A percentile compares a stretch with the other conserved stretches of the same genome.
Evolutionary conservation across 1,140 invertebrate genomes (phyloP).

Genomic region (Panagrolaimus sp.): DNA sequence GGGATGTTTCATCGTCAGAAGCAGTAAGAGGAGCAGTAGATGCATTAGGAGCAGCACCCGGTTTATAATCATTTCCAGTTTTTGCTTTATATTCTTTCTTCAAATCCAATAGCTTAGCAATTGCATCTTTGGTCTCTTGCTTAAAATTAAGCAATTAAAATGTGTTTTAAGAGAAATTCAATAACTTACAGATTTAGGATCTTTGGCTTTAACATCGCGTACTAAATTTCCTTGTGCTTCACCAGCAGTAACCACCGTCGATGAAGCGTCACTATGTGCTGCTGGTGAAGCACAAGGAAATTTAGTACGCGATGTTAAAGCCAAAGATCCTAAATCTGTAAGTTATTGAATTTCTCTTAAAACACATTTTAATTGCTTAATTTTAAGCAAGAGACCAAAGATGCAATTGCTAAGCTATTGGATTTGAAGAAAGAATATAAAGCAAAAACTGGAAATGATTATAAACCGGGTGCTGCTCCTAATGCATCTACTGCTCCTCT

Average conservation of each 20-base stretch:
- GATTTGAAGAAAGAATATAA: slow-evolving; percentile 25
- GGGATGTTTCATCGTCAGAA: no score
- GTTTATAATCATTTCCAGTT: slow-evolving; percentile 34
- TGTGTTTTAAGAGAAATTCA: slow-evolving; percentile 25
- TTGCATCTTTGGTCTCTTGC: slow-evolving; percentile 17
- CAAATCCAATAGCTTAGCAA: slow-evolving; percentile 17
- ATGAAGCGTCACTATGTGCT: neutral
- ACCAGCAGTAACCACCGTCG: slow-evolving; percentile 28
- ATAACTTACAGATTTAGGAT: slow-evolving; percentile 33
- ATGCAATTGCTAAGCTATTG: slow-evolving; percentile 12
- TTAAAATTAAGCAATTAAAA: no score
- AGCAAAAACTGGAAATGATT: slow-evolving; percentile 30
- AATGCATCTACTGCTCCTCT: slow-evolving; percentile 16
- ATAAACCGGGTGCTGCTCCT: slow-evolving; percentile 29
- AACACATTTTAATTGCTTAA: no score
- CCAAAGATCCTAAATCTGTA: slow-evolving; percentile 39
- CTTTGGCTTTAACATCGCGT: slow-evolving; percentile 41
- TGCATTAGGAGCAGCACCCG: slow-evolving; percentile 27
- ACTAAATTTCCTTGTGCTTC: slow-evolving; percentile 40
- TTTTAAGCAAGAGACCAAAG: slow-evolving; percentile 21
- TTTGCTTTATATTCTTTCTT: slow-evolving; percentile 24
- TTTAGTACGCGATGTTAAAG: slow-evolving; percentile 40
- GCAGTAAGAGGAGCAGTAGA: slow-evolving; percentile 17
- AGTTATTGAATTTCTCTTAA: slow-evolving; percentile 30
- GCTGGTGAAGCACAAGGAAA: slow-evolving; percentile 37